These are phyloP conservation scores for Mormyrus proboscirostris DNA, from an alignment of 2,797 vertebrate species.

Conservation along the genomic window DNA sequence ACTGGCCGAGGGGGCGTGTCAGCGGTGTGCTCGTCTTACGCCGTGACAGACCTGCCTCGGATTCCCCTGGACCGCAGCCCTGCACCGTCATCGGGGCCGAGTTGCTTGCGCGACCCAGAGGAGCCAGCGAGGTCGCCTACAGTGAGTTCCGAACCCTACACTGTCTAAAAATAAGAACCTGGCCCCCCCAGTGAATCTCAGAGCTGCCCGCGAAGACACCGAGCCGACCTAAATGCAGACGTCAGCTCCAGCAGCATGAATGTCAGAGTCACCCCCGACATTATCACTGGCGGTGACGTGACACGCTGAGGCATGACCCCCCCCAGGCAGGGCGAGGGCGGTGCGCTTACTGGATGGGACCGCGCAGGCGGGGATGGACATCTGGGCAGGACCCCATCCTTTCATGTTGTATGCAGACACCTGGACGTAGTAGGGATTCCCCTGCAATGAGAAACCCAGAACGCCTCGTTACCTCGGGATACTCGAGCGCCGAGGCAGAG, in stretches of 20 bases:
- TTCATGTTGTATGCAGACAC: conserved; percentile 90
- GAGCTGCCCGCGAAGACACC: background rate
- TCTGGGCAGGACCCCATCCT: conserved; percentile 73
- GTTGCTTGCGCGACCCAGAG: background rate
- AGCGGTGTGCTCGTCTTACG: conserved; percentile 7
- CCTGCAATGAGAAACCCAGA: conserved; percentile 53
- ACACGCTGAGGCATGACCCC: background rate
- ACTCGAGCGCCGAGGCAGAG: background rate
- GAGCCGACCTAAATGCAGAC: background rate
- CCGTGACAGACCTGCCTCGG: background rate
- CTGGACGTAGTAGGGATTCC: conserved; percentile 70
- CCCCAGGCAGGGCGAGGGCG: background rate
- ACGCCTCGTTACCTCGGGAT: background rate
- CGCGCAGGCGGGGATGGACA: conserved; percentile 67
- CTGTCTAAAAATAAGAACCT: conserved; percentile 15
- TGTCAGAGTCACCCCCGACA: background rate
- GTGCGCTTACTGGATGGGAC: conserved; percentile 77
- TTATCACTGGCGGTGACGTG: conserved; percentile 5
- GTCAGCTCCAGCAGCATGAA: background rate
- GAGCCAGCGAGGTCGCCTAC: background rate
- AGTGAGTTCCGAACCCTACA: background rate
- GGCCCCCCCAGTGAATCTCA: background rate
- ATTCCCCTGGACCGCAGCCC: conserved; percentile 11
- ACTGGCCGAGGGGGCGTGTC: background rate
- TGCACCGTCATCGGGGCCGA: background rate